Evolutionary conservation across 1,140 invertebrate species (phyloP), one percentile per base, ranked within the genome.

Genomic region (Eubasilissa regina): DNA sequence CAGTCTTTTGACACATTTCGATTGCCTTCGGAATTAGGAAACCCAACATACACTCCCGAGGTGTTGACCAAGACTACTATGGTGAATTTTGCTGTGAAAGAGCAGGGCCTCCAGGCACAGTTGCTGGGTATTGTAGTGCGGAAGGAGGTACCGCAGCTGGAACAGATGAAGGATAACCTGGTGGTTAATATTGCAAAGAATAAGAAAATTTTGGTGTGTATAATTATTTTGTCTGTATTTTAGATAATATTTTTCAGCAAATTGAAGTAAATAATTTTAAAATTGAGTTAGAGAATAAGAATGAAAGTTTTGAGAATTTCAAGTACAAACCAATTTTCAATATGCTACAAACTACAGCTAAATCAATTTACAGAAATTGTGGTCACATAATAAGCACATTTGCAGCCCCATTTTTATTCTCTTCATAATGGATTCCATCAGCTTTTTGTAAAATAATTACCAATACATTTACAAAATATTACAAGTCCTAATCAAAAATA

Each of bases 11-110:
- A 13, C 9, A 3, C 1, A 12, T 15, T 51, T 51, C n/a, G 25
- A 35, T 35, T 35, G 6, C 6, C 1, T 35, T 35, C 6, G 25
- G 1, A 35, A 35, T 3, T 44, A 87, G 89, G 90, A n/a, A 98
- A 98, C 87, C 97, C 97, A 0, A 95, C 96, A 84, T 98, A 97
- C 87, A 93, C 95, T 43, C 97, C 96, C 4, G 97, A 98, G 87
- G 93, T 97, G 84, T 93, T 95, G 79, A 97, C 96, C 0, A 96
- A 97, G 90, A 96, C 96, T 15, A 97, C 96, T 15, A 90, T 98
- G 84, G 95, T 97, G 72, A 98, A 98, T 89, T 98, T 98, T 85
- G 95, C 96, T 48, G 95, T 98, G 68, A 97, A 97, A 88, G 94
- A 97, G 87, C 92, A 95, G 90, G 96, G 95, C 11, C 87, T 97